Percentiles rank a stretch among this genome's conserved stretches.
phyloP scores from a whole-genome alignment of 2,797 vertebrate species.

The Pelodytes ibericus region DNA sequence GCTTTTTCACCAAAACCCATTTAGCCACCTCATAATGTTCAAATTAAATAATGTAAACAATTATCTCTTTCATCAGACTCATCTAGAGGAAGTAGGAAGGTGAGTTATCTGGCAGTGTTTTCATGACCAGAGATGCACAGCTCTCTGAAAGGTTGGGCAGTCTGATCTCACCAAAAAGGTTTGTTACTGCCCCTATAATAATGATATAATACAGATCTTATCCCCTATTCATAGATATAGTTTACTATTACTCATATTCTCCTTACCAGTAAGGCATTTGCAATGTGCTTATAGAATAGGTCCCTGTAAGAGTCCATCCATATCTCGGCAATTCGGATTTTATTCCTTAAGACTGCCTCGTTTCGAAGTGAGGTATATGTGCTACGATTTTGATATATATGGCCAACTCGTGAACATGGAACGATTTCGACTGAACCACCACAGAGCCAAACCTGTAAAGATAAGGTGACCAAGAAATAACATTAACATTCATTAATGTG shows the following conservation, averaged over 20 bases:
- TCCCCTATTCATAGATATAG: background rate
- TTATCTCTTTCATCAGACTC: too few relatives aligned
- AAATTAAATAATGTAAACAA: too few relatives aligned
- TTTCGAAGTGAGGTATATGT: constrained; percentile 64
- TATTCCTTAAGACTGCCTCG: constrained; percentile 76
- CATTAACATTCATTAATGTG: too few relatives aligned
- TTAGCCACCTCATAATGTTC: too few relatives aligned
- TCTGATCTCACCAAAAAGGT: too few relatives aligned
- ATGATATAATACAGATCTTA: too few relatives aligned
- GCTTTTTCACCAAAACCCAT: too few relatives aligned
- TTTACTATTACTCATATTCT: constrained; percentile 66
- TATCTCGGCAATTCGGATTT: constrained; percentile 82
- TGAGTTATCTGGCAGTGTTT: too few relatives aligned
- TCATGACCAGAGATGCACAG: too few relatives aligned
- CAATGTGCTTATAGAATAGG: constrained; percentile 82
- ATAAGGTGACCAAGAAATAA: background rate
- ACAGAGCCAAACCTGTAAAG: constrained; percentile 85
- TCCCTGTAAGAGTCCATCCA: constrained; percentile 86
- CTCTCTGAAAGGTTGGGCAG: too few relatives aligned
- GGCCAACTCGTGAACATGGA: constrained; percentile 86
- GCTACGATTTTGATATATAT: constrained; percentile 70
- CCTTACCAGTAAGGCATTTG: constrained; percentile 77
- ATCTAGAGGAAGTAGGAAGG: too few relatives aligned
- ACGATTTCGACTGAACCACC: constrained; percentile 87
- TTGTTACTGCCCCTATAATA: too few relatives aligned